These are phyloP conservation scores for Scolopax bukidnonensis DNA, from an alignment of 2,797 vertebrate species.

Conservation along the genomic window DNA sequence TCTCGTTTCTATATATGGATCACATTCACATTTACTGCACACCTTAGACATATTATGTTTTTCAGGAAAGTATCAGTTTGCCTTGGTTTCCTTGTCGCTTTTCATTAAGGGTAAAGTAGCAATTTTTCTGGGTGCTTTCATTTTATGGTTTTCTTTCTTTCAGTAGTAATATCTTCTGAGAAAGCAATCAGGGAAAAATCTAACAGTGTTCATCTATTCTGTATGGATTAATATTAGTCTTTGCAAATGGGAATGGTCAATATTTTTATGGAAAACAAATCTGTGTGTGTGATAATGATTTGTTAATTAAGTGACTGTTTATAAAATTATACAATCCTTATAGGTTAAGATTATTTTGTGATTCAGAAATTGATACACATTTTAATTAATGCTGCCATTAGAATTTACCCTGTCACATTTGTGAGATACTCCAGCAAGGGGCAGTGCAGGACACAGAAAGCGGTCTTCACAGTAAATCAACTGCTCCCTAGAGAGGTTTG, in stretches of 20 bases:
- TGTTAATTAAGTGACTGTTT: not conserved
- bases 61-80: not conserved
- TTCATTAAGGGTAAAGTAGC: not conserved
- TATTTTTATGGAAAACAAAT: not conserved
- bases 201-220: not conserved
- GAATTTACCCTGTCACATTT: conserved; percentile 20
- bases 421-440: conserved; percentile 69
- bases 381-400: not conserved
- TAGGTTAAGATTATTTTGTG: not conserved
- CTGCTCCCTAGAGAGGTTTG: not conserved
- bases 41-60: not conserved
- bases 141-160: not conserved
- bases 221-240: not conserved
- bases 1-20: not conserved
- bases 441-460: conserved; percentile 69
- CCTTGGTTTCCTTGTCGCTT: not conserved
- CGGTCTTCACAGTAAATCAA: not conserved
- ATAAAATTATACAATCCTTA: not conserved
- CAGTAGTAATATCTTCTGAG: not conserved
- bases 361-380: not conserved
- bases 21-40: not conserved
- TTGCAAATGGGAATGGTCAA: not conserved
- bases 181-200: not conserved
- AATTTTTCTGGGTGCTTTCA: not conserved
- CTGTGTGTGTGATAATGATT: not conserved